phyloP scores from a whole-genome alignment of 2,113 vertebrate species.

The Zosterops pallidus region DNA sequence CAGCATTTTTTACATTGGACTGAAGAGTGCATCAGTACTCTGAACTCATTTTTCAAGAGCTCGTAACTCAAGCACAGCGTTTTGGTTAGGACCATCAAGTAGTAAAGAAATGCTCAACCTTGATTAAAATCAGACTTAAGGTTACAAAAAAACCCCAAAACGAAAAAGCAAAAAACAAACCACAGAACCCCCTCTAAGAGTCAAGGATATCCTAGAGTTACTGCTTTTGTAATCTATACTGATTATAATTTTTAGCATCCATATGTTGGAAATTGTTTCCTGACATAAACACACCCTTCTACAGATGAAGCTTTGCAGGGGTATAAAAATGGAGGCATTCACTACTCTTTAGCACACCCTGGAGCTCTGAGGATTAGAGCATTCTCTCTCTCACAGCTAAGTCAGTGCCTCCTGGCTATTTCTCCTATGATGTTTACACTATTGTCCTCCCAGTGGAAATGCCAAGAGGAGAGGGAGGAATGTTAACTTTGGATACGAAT shows the following conservation, averaged over 20 bases:
- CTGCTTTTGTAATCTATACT: neutral
- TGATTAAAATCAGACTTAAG: neutral
- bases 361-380: neutral
- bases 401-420: neutral
- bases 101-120: neutral
- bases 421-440: neutral
- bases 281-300: neutral
- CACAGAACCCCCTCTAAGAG: neutral
- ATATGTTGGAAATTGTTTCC: neutral
- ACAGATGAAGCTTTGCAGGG: neutral
- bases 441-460: neutral
- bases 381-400: neutral
- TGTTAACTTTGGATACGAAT: neutral
- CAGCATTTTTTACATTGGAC: neutral
- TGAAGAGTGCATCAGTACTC: neutral
- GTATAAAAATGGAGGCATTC: neutral
- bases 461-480: neutral
- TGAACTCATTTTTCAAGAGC: neutral
- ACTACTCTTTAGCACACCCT: neutral
- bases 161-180: neutral
- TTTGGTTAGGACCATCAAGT: neutral
- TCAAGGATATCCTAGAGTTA: neutral
- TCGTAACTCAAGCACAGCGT: neutral
- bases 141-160: neutral
- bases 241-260: neutral